These are phyloP conservation scores for Phainopepla nitens DNA, from an alignment of 2,113 vertebrate genomes.

Conservation along the genomic window DNA sequence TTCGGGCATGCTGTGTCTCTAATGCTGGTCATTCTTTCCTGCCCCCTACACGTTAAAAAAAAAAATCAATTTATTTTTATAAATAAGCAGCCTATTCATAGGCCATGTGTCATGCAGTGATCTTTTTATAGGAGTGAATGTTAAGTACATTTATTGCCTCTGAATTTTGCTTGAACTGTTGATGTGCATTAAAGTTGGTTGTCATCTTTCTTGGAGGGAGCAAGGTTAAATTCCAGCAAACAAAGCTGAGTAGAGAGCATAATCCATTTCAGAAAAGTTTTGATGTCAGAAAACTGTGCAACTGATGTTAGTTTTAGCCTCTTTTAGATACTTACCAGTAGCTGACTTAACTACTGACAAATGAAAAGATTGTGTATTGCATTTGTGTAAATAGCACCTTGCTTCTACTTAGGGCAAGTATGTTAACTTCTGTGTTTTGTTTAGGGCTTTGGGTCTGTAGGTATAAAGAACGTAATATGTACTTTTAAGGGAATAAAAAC, in stretches of 20 bases:
- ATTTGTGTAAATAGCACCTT: background rate
- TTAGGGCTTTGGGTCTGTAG: background rate
- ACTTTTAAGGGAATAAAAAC: background rate
- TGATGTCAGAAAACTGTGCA: background rate
- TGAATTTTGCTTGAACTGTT: background rate
- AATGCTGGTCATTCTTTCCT: background rate
- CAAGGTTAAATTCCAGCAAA: background rate
- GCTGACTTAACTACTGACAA: background rate
- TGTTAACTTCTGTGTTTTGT: background rate
- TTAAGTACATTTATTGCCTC: background rate
- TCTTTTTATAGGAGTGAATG: background rate
- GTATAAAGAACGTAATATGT: accelerated
- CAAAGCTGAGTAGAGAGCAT: background rate
- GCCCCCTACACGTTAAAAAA: background rate
- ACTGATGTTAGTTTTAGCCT: background rate
- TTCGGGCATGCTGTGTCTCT: accelerated
- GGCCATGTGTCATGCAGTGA: background rate
- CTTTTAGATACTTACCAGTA: background rate
- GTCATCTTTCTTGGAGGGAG: background rate
- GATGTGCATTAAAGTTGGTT: background rate
- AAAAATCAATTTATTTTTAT: background rate
- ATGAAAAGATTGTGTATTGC: background rate
- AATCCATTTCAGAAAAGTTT: background rate
- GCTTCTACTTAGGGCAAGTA: background rate
- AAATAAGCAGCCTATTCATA: background rate